Base-by-base conservation (phyloP, 2,888 invertebrate genomes). In the Apodemia hepburni region DNA sequence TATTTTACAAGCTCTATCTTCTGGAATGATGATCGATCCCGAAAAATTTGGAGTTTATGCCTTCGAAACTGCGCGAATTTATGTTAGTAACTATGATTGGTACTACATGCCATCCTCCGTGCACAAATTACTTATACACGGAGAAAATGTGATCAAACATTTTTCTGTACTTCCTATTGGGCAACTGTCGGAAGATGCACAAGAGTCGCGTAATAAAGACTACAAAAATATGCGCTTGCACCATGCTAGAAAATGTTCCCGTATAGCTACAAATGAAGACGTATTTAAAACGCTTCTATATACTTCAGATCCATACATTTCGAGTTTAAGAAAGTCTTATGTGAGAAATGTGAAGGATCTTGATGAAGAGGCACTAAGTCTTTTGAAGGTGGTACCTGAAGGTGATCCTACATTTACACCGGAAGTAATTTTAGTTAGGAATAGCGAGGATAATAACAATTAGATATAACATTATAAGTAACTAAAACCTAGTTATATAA, bases 11-110 rank as follows among this genome's bases (percentile, higher is more conserved):
- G 42, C 29, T 15, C 58, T 67, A 22, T 63, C 66, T 29, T 64
- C 62, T 17, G 64, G 61, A n/a, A n/a, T 57, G 33, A 22, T 27
- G 15, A 54, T 65, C 1, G 49, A 66, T 60, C 17, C 61, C 12
- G 47, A 58, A n/a, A 65, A 62, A 61, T 66, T 66, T 63, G 61
- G 59, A 3, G 8, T 11, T 2, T 67, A 65, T 22, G 62, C 66
- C 33, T 35, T 57, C 11, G 61, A 65, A 33, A 64, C 66, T 38
- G 69, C 64, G 1, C 27, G 27, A 58, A 42, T 62, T 12, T 65
- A 61, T 47, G 45, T 65, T 15, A 29, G 33, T 18, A 33, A 62
- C 12, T 62, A 62, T 45, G 17, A n/a, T 3, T 64, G 61, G 54
- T 57, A 64, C 17, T 58, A 61, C 47, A 64, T 64, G 64, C 59